Conservation (phyloP, 2,888 invertebrate species). For the Ditula angustiorana region DNA sequence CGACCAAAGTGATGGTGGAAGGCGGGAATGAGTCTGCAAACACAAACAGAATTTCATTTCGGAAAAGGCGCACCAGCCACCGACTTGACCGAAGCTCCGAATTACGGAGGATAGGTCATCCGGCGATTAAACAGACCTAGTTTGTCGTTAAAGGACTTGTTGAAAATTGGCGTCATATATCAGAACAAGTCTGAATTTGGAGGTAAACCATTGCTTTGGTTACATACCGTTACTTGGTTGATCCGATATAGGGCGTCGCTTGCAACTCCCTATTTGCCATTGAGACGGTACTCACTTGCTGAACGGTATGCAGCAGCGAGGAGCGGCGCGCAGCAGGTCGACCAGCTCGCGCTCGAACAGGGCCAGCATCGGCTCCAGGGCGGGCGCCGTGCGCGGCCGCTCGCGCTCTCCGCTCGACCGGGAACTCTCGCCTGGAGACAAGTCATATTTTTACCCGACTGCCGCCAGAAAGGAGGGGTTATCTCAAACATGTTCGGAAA, state of each 20-base stretch:
- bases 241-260: too few species aligned
- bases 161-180: too few species aligned
- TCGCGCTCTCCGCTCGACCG: constrained; percentile 67
- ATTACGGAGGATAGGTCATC: too few species aligned
- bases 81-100: too few species aligned
- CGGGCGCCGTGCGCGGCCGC: constrained; percentile 86
- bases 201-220: too few species aligned
- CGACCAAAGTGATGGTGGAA: constrained; percentile 98
- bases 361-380: constrained; percentile 89
- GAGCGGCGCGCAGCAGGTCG: constrained; percentile 92
- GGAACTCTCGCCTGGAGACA: constrained; percentile 64
- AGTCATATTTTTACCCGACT: not conserved
- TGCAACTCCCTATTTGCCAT: not conserved
- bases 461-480: too few species aligned
- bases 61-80: too few species aligned
- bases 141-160: too few species aligned
- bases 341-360: constrained; percentile 95
- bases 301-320: constrained; percentile 91
- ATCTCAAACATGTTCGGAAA: too few species aligned
- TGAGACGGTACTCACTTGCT: constrained; percentile 72
- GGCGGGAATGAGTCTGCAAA: constrained; percentile 95
- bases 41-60: constrained; percentile 55
- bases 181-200: too few species aligned
- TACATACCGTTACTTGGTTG: too few species aligned
- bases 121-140: too few species aligned